A percentile compares a stretch with the other conserved stretches of the same genome.
phyloP scores from a whole-genome alignment of 2,113 vertebrate species.

The Bos javanicus region DNA sequence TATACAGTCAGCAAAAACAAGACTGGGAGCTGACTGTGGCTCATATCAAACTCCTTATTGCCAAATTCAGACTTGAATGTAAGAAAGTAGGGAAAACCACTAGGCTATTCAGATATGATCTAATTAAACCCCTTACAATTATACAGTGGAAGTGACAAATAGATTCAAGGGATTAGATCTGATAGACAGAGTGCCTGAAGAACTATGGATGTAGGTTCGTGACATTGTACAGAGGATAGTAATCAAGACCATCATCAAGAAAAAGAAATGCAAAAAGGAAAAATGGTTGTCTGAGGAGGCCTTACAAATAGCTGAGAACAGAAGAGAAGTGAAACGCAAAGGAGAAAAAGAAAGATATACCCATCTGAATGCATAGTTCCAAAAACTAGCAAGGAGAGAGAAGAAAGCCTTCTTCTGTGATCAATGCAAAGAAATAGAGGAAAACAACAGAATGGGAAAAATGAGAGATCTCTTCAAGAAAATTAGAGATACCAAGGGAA shows the following conservation, averaged over 20 bases:
- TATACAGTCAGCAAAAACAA: not conserved
- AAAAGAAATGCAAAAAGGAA: not conserved
- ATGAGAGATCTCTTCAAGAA: not conserved
- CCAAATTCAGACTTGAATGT: not conserved
- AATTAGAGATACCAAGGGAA: not conserved
- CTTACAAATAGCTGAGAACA: not conserved
- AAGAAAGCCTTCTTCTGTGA: not conserved
- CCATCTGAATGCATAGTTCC: not conserved
- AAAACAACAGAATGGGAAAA: not conserved
- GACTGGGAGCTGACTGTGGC: not conserved
- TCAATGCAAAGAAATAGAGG: not conserved
- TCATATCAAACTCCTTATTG: not conserved
- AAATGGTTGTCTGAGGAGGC: not conserved
- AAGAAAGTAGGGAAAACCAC: not conserved
- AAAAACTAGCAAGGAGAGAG: not conserved
- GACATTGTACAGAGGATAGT: not conserved
- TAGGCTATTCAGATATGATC: not conserved
- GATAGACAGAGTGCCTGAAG: not conserved
- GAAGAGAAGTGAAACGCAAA: not conserved
- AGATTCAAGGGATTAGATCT: not conserved
- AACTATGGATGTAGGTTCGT: not conserved
- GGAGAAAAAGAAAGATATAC: not conserved
- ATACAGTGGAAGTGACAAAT: not conserved
- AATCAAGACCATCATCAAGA: not conserved
- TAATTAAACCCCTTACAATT: not conserved